Evolutionary conservation across 1,140 invertebrate species (phyloP), one percentile per base, ranked within the genome.

Genomic region (Vanessa tameamea): DNA sequence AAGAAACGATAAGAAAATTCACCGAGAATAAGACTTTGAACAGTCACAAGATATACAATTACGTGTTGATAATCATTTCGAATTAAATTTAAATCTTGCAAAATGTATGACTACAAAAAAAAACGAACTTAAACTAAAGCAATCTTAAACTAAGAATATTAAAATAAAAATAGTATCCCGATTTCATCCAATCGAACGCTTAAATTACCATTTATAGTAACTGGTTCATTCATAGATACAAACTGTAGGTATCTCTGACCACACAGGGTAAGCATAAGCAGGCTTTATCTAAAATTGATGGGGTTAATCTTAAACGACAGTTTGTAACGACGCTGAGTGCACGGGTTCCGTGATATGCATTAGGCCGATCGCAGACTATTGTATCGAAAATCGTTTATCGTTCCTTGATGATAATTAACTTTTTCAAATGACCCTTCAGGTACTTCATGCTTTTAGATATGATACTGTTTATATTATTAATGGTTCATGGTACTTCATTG

Each of bases 261-360:
- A 68, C 65, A 68, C 65, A 68, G 65, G 50, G 6, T 16, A 23
- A 47, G 47, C 23, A 13, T 37, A 53, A 43, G 20, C 31, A 31
- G 50, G 63, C 16, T n/a, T 68, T 68, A 68, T 68, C 65, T 55
- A 4, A 55, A 68, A 68, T 53, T 55, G 51, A 53, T 55, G 48
- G 50, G 31, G 26, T 51, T 68, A 51, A 68, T 68, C 65, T 68
- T 23, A 68, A 68, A 37, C 65, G 65, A 68, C 50, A 55, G 73
- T 61, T 61, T 61, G 57, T 61, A 31, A 61, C 26, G 26, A n/a
- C 12, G 57, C 14, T 37, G 57, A 61, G 57, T 37, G 57, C 57
- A 37, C 23, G 57, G 57, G 26, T 37, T 57, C 26, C 2, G 13
- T 61, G 57, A 61, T 61, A 61, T n/a, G 26, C 26, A 26, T 61